Evolutionary conservation across 2,888 invertebrate genomes (phyloP).

Genomic region (Drosophila mimetica): DNA sequence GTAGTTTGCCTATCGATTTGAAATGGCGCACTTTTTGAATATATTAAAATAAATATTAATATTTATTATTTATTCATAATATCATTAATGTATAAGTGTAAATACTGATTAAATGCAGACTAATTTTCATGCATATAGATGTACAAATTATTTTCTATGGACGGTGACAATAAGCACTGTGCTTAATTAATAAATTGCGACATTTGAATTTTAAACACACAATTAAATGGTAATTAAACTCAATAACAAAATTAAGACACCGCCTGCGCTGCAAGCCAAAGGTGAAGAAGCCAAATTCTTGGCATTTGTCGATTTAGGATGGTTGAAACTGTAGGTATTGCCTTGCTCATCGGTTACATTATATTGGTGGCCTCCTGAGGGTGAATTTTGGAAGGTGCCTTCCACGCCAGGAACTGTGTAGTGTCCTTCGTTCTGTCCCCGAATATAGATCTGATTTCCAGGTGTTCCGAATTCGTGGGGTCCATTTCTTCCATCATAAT

Average conservation of each 20-base stretch:
- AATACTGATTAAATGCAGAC: neutral
- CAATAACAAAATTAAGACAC: constrained; percentile 8
- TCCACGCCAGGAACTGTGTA: constrained; percentile 62
- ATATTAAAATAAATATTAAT: neutral
- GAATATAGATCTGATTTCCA: constrained; percentile 58
- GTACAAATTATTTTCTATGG: neutral
- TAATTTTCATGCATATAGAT: neutral
- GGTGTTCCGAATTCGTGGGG: constrained; percentile 57
- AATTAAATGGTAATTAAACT: constrained; percentile 10
- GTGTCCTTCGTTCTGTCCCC: constrained; percentile 59
- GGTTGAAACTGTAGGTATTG: constrained; percentile 44
- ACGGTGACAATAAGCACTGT: neutral
- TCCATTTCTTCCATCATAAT: constrained; percentile 59
- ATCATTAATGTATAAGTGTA: too few species aligned
- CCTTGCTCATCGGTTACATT: constrained; percentile 51
- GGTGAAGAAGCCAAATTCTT: neutral
- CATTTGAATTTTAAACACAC: neutral
- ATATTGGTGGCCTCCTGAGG: constrained; percentile 38
- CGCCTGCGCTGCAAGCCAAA: neutral
- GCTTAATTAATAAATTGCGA: constrained; percentile 2
- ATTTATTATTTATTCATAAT: too few species aligned
- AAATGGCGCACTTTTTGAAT: constrained; percentile 1
- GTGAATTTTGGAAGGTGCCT: constrained; percentile 54
- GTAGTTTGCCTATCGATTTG: neutral
- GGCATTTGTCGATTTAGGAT: neutral